Evolutionary conservation across 2,888 invertebrate genomes (phyloP), one percentile per base, ranked within the genome.

Genomic region (Apeira syringaria): DNA sequence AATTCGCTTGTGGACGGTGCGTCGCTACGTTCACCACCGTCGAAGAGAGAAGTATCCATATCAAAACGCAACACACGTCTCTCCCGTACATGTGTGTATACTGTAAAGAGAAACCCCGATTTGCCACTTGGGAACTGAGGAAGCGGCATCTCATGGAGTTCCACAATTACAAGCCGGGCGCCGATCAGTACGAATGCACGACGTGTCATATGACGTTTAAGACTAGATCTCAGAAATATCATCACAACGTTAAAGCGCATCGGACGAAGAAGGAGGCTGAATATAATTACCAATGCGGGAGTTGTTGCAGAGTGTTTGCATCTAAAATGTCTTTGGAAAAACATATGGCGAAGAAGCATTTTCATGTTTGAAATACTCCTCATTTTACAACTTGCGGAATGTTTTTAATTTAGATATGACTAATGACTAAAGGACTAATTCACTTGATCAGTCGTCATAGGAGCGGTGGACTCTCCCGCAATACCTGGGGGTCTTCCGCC

Each of bases 281-380:
- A 43, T 90, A 74, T 58, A 88, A 74, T 7, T 90, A 81, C 49
- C 81, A 88, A 0, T 92, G 92, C 36, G 80, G 75, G 0, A 82
- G 81, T 49, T 92, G 92, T 55, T 74, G 88, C 0, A 80, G 87
- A 34, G 81, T 85, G 0, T 92, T 91, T 50, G 89, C 86, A 10
- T 81, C 89, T 0, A 91, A 91, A 50, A 61, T 91, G 29, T 89
- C 91, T 12, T 59, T 92, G 12, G 91, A 91, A 45, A 90, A 90
- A 42, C 92, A 92, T 60, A 83, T 91, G 54, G 82, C 88, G 3
- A 86, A 87, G 51, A 91, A 91, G 48, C 92, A 92, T 72, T 89
- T 88, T 39, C 87, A 85, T 51, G 74, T 77, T 30, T 82, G 62
- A 67, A 62, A 44, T n/a, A 15, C 15, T 25, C 3, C 11, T 25